phyloP scores from a whole-genome alignment of 2,113 vertebrate genomes.

The Nestor notabilis region DNA sequence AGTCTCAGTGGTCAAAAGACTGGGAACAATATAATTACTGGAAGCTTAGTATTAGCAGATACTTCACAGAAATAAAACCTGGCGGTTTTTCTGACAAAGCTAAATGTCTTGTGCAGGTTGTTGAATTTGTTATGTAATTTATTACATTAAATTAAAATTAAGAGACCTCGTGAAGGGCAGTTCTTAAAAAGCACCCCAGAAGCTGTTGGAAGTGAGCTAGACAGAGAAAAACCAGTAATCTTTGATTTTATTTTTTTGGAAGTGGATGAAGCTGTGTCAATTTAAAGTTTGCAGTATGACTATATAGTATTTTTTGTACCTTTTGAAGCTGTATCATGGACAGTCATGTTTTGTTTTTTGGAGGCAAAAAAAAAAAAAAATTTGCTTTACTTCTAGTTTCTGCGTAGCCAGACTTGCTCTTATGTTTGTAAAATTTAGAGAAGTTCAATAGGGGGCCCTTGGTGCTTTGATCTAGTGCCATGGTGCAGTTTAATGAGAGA shows the following conservation, averaged over 20 bases:
- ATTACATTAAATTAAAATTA: neutral
- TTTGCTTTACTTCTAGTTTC: conserved; percentile 61
- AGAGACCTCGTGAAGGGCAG: neutral
- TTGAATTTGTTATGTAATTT: neutral
- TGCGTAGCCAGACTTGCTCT: conserved; percentile 67
- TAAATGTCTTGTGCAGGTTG: neutral
- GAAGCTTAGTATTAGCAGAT: neutral
- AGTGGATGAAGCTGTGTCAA: neutral
- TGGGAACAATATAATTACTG: neutral
- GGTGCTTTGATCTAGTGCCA: conserved; percentile 93
- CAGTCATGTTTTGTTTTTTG: neutral
- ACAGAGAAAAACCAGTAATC: neutral
- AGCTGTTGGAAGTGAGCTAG: neutral
- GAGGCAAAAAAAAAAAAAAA: neutral
- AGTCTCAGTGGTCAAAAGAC: neutral
- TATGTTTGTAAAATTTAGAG: conserved; percentile 89
- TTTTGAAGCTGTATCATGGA: neutral
- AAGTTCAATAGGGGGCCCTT: conserved; percentile 94
- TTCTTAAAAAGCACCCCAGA: neutral
- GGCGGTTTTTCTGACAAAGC: neutral
- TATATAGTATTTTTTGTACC: neutral
- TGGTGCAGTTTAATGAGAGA: conserved; percentile 80
- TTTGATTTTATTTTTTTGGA: neutral
- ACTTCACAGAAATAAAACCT: neutral
- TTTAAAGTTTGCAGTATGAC: neutral